Conservation (phyloP, 2,888 invertebrate species). For the Aelia acuminata region DNA sequence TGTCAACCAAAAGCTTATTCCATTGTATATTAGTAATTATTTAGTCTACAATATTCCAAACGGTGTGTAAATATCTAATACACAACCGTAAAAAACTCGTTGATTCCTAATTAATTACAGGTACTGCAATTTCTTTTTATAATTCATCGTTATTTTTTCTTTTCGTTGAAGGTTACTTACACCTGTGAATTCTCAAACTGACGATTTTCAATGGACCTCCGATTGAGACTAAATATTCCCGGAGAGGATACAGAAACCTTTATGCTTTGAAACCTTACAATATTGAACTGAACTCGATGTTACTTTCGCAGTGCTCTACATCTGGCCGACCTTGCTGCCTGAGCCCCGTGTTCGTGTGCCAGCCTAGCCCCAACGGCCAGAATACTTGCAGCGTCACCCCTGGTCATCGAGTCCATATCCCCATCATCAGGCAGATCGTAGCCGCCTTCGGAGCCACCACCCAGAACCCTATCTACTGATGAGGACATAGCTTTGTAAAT, state of each 20-base stretch:
- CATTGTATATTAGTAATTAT: too few species aligned
- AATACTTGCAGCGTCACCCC: constrained; percentile 29
- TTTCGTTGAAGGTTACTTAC: too few species aligned
- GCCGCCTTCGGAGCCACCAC: constrained; percentile 10
- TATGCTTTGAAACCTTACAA: not conserved
- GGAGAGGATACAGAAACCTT: not conserved
- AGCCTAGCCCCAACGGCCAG: constrained; percentile 5
- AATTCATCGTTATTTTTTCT: too few species aligned
- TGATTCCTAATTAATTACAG: too few species aligned
- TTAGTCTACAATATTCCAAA: too few species aligned
- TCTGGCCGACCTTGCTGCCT: constrained; percentile 78
- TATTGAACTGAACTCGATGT: not conserved
- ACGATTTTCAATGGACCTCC: too few species aligned
- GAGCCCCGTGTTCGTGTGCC: constrained; percentile 42
- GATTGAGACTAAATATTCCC: too few species aligned
- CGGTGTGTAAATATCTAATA: too few species aligned
- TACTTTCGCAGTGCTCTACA: constrained; percentile 92
- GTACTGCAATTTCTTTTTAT: too few species aligned
- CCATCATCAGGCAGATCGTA: constrained; percentile 36
- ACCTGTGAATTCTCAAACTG: too few species aligned
- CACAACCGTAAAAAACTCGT: too few species aligned
- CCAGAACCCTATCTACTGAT: constrained; percentile 15
- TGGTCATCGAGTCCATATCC: constrained; percentile 18
- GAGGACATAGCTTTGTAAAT: not conserved
- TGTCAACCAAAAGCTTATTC: too few species aligned